Evolutionary conservation across 2,888 invertebrate genomes (phyloP).

Genomic region (Limnephilus rhombicus): DNA sequence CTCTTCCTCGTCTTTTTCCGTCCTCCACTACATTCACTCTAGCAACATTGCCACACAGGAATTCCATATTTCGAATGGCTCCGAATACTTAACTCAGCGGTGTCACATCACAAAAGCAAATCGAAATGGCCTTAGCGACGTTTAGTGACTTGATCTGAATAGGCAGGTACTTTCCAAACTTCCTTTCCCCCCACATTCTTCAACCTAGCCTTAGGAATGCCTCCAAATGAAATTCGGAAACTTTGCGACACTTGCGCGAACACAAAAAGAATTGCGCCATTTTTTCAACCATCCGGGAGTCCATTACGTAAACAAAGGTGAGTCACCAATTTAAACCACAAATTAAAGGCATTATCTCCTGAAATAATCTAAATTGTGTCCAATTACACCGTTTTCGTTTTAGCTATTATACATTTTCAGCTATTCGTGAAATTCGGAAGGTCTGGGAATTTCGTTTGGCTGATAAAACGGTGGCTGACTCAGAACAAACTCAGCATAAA

Average conservation of each 20-base stretch:
- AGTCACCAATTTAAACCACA: not conserved
- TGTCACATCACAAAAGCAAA: no score
- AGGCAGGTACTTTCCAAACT: not conserved
- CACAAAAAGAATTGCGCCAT: not conserved
- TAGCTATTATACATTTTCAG: not conserved
- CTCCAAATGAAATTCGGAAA: not conserved
- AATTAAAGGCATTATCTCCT: not conserved
- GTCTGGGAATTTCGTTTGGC: not conserved
- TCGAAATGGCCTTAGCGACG: not conserved
- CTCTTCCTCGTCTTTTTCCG: no score
- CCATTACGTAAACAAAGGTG: not conserved
- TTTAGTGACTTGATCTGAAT: not conserved
- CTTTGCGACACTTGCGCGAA: not conserved
- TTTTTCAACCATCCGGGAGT: not conserved
- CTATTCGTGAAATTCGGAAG: not conserved
- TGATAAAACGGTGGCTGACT: not conserved
- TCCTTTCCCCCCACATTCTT: not conserved
- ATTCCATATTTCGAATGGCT: no score
- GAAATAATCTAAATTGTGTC: not conserved
- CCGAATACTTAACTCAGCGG: no score
- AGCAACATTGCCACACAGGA: not conserved
- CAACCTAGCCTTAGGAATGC: not conserved
- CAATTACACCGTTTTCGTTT: not conserved
- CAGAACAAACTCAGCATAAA: not conserved
- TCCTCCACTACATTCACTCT: not conserved